These are phyloP conservation scores for Poecile montanus DNA, from an alignment of 2,797 vertebrate species.

Conservation along the genomic window DNA sequence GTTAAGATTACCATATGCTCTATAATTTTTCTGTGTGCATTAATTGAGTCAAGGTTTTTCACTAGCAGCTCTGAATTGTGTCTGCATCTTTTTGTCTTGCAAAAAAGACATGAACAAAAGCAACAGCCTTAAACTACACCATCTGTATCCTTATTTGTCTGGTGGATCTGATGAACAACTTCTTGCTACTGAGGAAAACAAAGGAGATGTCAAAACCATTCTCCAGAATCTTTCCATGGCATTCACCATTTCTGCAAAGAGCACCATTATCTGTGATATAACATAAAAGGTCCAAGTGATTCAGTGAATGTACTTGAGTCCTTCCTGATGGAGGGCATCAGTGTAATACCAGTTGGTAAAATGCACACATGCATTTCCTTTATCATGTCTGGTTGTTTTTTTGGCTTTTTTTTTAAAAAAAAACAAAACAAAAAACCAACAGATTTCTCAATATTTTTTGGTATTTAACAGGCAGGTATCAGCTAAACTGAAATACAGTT, in stretches of 20 bases:
- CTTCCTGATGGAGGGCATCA: neutral
- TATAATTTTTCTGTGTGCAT: neutral
- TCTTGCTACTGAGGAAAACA: neutral
- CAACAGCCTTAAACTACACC: neutral
- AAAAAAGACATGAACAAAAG: neutral
- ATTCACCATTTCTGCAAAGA: neutral
- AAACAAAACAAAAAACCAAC: no score
- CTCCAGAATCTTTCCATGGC: neutral
- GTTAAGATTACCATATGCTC: neutral
- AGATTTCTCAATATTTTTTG: neutral
- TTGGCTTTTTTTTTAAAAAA: no score
- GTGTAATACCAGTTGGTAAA: neutral
- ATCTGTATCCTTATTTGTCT: neutral
- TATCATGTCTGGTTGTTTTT: neutral
- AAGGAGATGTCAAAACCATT: neutral
- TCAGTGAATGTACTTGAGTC: neutral
- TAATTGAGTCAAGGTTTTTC: neutral
- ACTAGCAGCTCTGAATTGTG: neutral
- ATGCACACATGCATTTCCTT: neutral
- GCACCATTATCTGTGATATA: neutral
- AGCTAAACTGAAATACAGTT: neutral
- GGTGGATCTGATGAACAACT: neutral
- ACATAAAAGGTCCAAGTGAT: neutral
- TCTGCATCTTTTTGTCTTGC: neutral
- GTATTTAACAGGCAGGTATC: neutral